These are phyloP conservation scores for Thymallus thymallus DNA, from an alignment of 2,113 vertebrate genomes.

Conservation along the genomic window DNA sequence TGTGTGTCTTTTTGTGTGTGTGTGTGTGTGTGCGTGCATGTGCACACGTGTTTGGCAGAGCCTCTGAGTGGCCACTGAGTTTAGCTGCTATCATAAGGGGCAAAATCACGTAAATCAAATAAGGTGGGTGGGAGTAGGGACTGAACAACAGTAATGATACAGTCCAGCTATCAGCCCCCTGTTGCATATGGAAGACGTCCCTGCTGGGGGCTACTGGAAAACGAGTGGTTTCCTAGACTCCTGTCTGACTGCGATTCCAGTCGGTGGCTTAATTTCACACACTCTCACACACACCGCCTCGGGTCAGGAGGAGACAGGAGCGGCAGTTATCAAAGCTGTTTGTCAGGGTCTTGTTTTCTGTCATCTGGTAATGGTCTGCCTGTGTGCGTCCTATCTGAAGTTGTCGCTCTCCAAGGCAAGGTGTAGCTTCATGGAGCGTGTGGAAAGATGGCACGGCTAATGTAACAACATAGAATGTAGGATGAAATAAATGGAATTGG, in stretches of 20 bases:
- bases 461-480: not conserved
- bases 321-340: constrained; percentile 10
- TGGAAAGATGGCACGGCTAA: not conserved
- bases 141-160: not conserved
- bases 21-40: not conserved
- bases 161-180: not conserved
- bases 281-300: constrained; percentile 23
- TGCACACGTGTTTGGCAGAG: not conserved
- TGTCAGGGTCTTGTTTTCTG: constrained; percentile 15
- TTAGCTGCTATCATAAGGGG: not conserved
- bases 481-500: not conserved
- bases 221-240: constrained; percentile 27
- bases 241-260: constrained; percentile 18
- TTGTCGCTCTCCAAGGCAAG: not conserved
- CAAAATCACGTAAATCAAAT: not conserved
- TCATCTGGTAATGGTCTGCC: not conserved
- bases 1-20: constrained; percentile 1
- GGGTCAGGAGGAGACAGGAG: constrained; percentile 10
- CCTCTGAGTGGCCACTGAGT: not conserved
- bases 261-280: constrained; percentile 48
- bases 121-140: not conserved
- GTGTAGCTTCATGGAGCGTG: not conserved
- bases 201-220: not conserved
- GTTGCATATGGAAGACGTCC: constrained; percentile 30
- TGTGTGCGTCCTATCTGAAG: not conserved